phyloP scores from a whole-genome alignment of 2,797 vertebrate species.

The Micromesistius poutassou region DNA sequence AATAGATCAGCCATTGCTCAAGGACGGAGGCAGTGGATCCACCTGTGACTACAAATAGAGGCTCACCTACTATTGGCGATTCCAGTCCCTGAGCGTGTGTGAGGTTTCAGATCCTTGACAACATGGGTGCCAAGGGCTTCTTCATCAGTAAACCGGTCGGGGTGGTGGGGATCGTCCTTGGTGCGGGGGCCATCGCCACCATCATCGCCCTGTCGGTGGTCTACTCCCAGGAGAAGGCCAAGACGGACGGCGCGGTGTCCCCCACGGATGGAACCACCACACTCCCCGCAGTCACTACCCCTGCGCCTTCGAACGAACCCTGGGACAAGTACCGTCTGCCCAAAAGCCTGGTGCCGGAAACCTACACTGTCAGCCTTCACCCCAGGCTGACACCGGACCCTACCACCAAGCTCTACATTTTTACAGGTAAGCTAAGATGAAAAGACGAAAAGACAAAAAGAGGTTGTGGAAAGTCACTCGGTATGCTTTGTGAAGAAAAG shows the following conservation, averaged over 20 bases:
- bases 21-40: neutral
- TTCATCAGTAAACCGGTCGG: slow-evolving; percentile 79
- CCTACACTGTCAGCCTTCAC: slow-evolving; percentile 77
- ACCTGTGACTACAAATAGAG: slow-evolving; percentile 38
- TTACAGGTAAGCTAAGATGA: slow-evolving; percentile 64
- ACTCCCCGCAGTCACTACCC: slow-evolving; percentile 46
- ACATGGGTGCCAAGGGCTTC: slow-evolving; percentile 84
- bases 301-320: slow-evolving; percentile 47
- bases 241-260: slow-evolving; percentile 35
- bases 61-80: neutral
- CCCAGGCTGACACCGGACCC: slow-evolving; percentile 61
- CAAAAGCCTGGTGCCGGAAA: slow-evolving; percentile 60
- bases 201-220: slow-evolving; percentile 85
- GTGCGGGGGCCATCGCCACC: slow-evolving; percentile 68
- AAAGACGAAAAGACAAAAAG: neutral
- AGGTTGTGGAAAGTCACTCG: neutral
- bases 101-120: neutral
- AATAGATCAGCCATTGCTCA: slow-evolving; percentile 5
- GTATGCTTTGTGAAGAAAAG: neutral
- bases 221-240: slow-evolving; percentile 78
- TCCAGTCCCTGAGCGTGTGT: neutral
- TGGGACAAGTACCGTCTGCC: slow-evolving; percentile 86
- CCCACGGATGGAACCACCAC: slow-evolving; percentile 35
- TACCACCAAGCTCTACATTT: slow-evolving; percentile 68
- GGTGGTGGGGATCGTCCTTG: slow-evolving; percentile 63